Evolutionary conservation across 2,888 invertebrate species (phyloP).

Genomic region (Teinopalpus imperialis): DNA sequence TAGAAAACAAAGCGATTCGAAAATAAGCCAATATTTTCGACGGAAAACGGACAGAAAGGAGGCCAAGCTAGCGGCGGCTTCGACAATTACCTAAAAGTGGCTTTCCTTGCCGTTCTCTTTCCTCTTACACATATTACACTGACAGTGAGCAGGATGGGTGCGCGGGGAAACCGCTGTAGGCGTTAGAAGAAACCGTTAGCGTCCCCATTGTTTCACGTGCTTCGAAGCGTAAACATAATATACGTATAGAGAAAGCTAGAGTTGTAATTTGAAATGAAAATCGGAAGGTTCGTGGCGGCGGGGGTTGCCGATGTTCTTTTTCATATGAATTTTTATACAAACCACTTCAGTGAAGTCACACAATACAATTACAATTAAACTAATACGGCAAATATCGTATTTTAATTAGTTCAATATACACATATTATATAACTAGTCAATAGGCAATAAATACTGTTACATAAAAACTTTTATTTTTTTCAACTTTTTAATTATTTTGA

Average conservation of each 20-base stretch:
- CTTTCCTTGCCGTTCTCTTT: constrained; percentile 55
- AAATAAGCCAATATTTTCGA: constrained; percentile 52
- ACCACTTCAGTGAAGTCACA: no score
- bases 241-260: constrained; percentile 42
- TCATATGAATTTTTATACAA: no score
- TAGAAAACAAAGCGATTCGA: constrained; percentile 34
- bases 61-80: constrained; percentile 58
- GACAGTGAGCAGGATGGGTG: constrained; percentile 45
- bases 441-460: no score
- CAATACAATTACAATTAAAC: no score
- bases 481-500: no score
- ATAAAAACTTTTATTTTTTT: no score
- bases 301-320: constrained; percentile 26
- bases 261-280: constrained; percentile 62
- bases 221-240: constrained; percentile 58
- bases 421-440: no score
- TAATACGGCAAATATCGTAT: no score
- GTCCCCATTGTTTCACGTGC: constrained; percentile 77
- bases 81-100: constrained; percentile 77
- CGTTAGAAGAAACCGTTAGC: constrained; percentile 71
- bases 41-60: constrained; percentile 48
- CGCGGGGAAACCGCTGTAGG: constrained; percentile 69
- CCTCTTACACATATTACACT: constrained; percentile 34
- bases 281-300: constrained; percentile 40
- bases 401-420: no score